Evolutionary conservation across 2,888 invertebrate species (phyloP), one percentile per base, ranked within the genome.

Genomic region (Pilophorus perplexus): DNA sequence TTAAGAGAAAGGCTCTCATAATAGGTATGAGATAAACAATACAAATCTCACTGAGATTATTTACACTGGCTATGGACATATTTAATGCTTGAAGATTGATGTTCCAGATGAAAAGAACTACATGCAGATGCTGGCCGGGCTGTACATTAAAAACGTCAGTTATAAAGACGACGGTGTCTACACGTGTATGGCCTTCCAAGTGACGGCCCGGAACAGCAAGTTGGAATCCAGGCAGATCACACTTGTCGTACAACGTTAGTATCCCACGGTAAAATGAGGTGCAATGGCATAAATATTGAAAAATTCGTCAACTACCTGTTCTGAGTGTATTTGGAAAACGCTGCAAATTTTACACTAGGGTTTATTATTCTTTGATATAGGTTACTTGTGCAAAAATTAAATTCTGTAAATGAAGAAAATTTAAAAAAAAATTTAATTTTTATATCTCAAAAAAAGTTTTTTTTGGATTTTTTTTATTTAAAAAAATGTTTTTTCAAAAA

Each of bases 241-340:
- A 73, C 78, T 84, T 73, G 80, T 80, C 75, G 81, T 84, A 72
- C 79, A 81, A 78, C 83, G 84, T 84, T 78, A 83, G 59, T 50
- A n/a, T 25, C 14, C 42, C 5, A n/a, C n/a, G n/a, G n/a, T n/a
- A n/a, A n/a, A n/a, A 33, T 10, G 6, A 33, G 33, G 10, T 33
- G 33, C 10, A 10, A 6, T 33, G 6, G 10, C 6, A 42, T 5
- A 8, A 14, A 5, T 12, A 42, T 42, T 14, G 14, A 6, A 42
- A 16, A 42, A 42, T 12, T 42, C 10, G 44, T 12, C 44, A n/a
- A 5, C 44, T 14, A 14, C 14, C 5, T 42, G 10, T 14, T 42
- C 33, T 33, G 33, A 33, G n/a, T n/a, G 10, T 33, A 33, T 33
- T 33, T 33, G n/a, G n/a, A n/a, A n/a, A n/a, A n/a, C n/a, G n/a